Evolutionary conservation across 2,888 invertebrate species (phyloP).

Genomic region (Hypomecis punctinalis): DNA sequence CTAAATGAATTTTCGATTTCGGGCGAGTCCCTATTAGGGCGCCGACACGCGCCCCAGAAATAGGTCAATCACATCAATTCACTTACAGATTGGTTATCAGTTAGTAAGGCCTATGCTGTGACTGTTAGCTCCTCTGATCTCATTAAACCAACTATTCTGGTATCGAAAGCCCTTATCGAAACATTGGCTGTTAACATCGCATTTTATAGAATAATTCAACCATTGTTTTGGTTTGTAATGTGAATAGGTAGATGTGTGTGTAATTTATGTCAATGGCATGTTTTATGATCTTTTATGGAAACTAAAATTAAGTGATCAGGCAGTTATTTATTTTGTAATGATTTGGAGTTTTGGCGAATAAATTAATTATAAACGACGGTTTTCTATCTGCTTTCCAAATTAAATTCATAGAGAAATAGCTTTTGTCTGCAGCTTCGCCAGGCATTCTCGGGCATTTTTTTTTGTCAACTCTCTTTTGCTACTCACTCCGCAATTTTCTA

Average conservation of each 20-base stretch:
- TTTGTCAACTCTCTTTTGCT: too few relatives aligned
- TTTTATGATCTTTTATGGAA: too few relatives aligned
- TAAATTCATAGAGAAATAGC: too few relatives aligned
- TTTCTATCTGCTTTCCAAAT: too few relatives aligned
- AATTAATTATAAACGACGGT: too few relatives aligned
- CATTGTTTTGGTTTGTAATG: conserved; percentile 4
- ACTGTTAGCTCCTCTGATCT: conserved; percentile 2
- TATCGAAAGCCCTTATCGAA: neutral
- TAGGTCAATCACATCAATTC: conserved; percentile 60
- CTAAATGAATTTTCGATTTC: conserved; percentile 25
- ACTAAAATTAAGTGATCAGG: too few relatives aligned
- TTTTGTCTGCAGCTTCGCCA: too few relatives aligned
- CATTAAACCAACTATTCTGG: conserved; percentile 1
- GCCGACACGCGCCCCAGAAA: conserved; percentile 42
- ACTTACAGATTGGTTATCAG: conserved; percentile 35
- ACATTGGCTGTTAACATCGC: neutral
- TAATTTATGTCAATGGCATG: too few relatives aligned
- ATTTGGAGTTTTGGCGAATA: too few relatives aligned
- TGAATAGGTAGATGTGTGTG: neutral
- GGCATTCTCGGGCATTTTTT: too few relatives aligned
- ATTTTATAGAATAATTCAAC: neutral
- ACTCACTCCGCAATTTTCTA: too few relatives aligned
- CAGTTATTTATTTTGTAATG: too few relatives aligned
- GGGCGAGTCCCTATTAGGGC: conserved; percentile 37
- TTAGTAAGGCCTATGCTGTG: neutral